Evolutionary conservation across 2,113 vertebrate species (phyloP).

Genomic region (Plestiodon gilberti): DNA sequence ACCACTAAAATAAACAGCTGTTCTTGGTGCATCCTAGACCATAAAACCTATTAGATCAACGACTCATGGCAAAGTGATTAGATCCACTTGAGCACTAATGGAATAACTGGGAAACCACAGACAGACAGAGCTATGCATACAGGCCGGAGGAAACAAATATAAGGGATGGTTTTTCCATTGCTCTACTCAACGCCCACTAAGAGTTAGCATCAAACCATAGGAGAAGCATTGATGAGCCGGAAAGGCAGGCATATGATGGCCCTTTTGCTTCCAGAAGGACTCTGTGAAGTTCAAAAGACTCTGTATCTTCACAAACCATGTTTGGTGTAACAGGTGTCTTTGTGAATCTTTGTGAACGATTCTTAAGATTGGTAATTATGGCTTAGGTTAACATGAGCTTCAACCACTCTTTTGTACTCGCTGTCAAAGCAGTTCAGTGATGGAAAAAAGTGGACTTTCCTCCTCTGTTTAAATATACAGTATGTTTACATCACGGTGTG

Average conservation of each 20-base stretch:
- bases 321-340: background rate
- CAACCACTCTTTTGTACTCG: background rate
- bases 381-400: background rate
- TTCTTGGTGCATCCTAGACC: slow-evolving; percentile 55
- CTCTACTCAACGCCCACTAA: background rate
- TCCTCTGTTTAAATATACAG: too few species aligned
- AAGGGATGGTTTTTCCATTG: background rate
- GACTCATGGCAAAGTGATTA: slow-evolving; percentile 61
- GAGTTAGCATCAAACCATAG: background rate
- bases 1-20: slow-evolving; percentile 63
- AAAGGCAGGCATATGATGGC: background rate
- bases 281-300: background rate
- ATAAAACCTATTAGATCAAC: slow-evolving; percentile 55
- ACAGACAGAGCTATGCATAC: slow-evolving; percentile 29
- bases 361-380: background rate
- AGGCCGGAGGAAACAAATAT: slow-evolving; percentile 10
- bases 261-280: background rate
- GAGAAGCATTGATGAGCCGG: background rate
- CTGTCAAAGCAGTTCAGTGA: background rate
- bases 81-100: slow-evolving; percentile 55
- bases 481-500: background rate
- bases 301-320: background rate
- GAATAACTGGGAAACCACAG: slow-evolving; percentile 31
- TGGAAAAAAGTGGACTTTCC: background rate
- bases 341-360: too few species aligned